These are phyloP conservation scores for Anoplius nigerrimus DNA, from an alignment of 2,888 invertebrate genomes.

Conservation along the genomic window DNA sequence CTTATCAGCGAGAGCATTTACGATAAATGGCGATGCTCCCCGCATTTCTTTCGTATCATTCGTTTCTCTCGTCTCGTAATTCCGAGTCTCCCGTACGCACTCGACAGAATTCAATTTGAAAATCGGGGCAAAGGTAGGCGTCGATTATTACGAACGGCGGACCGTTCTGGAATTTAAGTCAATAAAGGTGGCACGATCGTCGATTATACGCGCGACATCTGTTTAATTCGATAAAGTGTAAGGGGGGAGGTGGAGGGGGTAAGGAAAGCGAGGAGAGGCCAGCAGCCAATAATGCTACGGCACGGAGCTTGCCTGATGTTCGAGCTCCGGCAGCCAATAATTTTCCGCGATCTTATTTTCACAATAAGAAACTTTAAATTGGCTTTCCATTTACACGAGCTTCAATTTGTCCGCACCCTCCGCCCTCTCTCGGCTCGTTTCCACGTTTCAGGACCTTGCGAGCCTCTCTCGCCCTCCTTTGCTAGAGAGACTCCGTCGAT, in stretches of 20 bases:
- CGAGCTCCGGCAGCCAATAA: constrained; percentile 34
- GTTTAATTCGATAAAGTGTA: background rate
- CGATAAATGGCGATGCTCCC: too few relatives aligned
- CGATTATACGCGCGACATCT: too few relatives aligned
- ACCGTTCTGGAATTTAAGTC: too few relatives aligned
- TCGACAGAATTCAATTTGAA: too few relatives aligned
- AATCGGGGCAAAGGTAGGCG: too few relatives aligned
- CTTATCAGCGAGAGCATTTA: too few relatives aligned
- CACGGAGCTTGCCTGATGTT: background rate
- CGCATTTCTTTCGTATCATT: too few relatives aligned
- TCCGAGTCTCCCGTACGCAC: too few relatives aligned
- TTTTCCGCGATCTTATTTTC: constrained; percentile 47
- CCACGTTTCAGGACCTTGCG: background rate
- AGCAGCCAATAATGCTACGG: constrained; percentile 6
- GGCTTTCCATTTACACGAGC: constrained; percentile 51
- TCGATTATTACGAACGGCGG: too few relatives aligned
- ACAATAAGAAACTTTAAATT: constrained; percentile 48
- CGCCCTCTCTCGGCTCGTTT: constrained; percentile 8
- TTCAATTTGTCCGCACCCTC: constrained; percentile 42
- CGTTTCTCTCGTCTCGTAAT: too few relatives aligned
- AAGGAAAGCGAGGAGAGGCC: background rate
- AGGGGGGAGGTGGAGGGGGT: background rate
- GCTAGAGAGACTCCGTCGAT: background rate
- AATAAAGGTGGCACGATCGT: too few relatives aligned
- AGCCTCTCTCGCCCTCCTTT: constrained; percentile 1